Conservation (phyloP, 2,888 invertebrate genomes). For the Eupsilia transversa region DNA sequence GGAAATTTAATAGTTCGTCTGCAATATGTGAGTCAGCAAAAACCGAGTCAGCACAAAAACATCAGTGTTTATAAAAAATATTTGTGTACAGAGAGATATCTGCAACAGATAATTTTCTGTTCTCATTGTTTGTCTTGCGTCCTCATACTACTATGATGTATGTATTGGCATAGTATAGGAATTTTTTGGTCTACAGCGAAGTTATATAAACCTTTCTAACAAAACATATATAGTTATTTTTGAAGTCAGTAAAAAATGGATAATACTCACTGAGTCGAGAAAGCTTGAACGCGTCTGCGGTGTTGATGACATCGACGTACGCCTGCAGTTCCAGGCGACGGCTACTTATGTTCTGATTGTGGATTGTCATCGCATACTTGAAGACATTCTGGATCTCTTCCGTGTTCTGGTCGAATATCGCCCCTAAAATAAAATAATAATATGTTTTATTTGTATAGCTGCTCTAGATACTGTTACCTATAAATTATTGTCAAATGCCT, state of each 20-base stretch:
- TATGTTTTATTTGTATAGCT: background rate
- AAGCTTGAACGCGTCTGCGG: constrained; percentile 97
- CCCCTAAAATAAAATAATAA: constrained; percentile 91
- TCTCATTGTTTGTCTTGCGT: background rate
- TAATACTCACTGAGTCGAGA: constrained; percentile 96
- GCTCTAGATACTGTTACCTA: background rate
- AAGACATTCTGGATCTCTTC: constrained; percentile 98
- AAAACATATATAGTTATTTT: background rate
- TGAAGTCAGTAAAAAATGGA: background rate
- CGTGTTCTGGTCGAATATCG: constrained; percentile 97
- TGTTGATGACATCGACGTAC: constrained; percentile 97
- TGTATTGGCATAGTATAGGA: background rate
- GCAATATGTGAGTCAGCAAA: no score
- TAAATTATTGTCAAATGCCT: background rate
- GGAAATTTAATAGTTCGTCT: background rate
- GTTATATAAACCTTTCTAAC: background rate
- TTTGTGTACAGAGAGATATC: background rate
- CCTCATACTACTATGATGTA: background rate
- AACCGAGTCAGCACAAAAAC: background rate
- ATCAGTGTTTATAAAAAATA: background rate
- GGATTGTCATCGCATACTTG: constrained; percentile 96
- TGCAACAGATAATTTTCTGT: background rate
- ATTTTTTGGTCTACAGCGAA: background rate
- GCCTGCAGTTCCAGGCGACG: constrained; percentile 96
- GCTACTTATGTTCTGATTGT: constrained; percentile 95